Evolutionary conservation across 2,113 vertebrate species (phyloP).

Genomic region (Antigone vipio): DNA sequence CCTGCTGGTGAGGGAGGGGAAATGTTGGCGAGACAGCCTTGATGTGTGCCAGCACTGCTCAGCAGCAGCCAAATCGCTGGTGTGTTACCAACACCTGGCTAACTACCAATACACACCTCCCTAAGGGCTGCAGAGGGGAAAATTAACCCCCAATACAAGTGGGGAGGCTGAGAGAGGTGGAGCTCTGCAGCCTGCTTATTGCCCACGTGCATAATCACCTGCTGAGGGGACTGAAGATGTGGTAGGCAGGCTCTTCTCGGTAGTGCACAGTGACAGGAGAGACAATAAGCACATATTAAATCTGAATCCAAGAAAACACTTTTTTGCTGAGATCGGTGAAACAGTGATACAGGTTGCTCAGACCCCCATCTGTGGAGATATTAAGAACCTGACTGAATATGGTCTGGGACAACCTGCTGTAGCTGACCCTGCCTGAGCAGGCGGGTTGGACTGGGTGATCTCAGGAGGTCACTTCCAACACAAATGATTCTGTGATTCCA

Average conservation of each 20-base stretch:
- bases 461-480: not conserved
- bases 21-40: no score
- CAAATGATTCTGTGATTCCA: not conserved
- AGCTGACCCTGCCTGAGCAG: not conserved
- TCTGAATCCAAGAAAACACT: not conserved
- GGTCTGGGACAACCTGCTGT: not conserved
- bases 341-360: not conserved
- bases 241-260: not conserved
- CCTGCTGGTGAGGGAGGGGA: no score
- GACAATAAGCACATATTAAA: not conserved
- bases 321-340: not conserved
- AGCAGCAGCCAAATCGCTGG: no score
- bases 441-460: not conserved
- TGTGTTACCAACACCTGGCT: no score
- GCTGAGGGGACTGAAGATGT: not conserved
- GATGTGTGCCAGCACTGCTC: no score
- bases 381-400: rapidly evolving
- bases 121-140: no score
- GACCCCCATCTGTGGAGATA: not conserved
- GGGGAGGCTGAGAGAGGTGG: not conserved
- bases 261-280: not conserved
- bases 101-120: no score
- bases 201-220: not conserved
- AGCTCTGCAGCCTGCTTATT: not conserved
- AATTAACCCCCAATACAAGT: no score